Evolutionary conservation across 2,888 invertebrate species (phyloP), one percentile per base, ranked within the genome.

Genomic region (Zaprionus obscuricornis): DNA sequence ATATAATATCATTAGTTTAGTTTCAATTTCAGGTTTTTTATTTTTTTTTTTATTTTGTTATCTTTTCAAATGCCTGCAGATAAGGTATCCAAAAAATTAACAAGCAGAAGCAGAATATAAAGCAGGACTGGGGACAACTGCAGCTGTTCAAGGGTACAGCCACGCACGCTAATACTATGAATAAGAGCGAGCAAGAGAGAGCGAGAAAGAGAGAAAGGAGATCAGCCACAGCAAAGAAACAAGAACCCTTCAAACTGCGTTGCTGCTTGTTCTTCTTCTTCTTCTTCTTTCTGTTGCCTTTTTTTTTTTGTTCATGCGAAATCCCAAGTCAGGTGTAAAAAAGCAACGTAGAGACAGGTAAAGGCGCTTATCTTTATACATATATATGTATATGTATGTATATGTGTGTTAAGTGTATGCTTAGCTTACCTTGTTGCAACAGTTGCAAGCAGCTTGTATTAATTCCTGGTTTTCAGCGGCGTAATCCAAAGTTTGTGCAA

Each of bases 401-500:
- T 31, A 14, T 27, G 37, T 31, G 29, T 52, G 4, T 22, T 5
- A 5, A 22, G 39, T 29, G 22, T 39, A 8, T 67, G 31, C 34
- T 69, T 69, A 73, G 55, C 69, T 69, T 51, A 39, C 49, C 33
- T 52, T 52, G n/a, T 59, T 16, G 39, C 54, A 60, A 51, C 39
- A 27, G 47, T 59, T 67, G 55, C 47, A 59, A 66, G 22, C 17
- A 37, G 17, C 33, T 40, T 29, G 52, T 57, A 58, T 47, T 51
- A 55, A 65, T 70, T 68, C 59, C 70, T 51, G 51, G 18, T 59
- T 47, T 11, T 29, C 8, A 13, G 63, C 52, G 54, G 43, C 24
- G 69, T 68, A 70, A 73, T 73, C 69, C 69, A 68, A 50, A 57
- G 40, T 49, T 34, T 58, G 45, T 72, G 46, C 46, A 71, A 49